phyloP scores from a whole-genome alignment of 2,797 vertebrate genomes.

The Telmatherina bonti region DNA sequence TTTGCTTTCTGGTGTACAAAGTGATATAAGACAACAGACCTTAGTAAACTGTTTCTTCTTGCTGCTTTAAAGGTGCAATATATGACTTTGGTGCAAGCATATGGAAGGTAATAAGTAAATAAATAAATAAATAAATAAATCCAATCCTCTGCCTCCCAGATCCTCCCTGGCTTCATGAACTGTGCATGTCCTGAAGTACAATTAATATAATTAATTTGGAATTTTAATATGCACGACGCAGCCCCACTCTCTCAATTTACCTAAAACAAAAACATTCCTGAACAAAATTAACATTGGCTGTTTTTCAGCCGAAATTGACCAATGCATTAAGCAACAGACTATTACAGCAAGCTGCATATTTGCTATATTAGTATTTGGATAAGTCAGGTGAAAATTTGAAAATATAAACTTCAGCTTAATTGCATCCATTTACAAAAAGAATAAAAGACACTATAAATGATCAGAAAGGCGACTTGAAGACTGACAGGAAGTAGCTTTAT shows the following conservation, averaged over 20 bases:
- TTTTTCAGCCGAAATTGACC: conserved; percentile 39
- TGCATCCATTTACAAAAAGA: too few relatives aligned
- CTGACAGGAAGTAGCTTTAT: too few relatives aligned
- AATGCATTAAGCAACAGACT: conserved; percentile 8
- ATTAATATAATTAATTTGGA: conserved; percentile 34
- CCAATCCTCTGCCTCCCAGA: neutral
- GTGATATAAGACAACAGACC: conserved; percentile 48
- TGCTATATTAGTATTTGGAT: neutral
- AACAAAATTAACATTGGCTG: conserved; percentile 32
- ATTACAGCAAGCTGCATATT: conserved; percentile 5
- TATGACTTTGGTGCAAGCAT: conserved; percentile 15
- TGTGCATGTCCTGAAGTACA: conserved; percentile 10
- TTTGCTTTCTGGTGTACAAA: conserved; percentile 59
- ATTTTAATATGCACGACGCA: conserved; percentile 24
- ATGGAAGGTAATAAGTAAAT: neutral
- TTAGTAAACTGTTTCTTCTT: conserved; percentile 28
- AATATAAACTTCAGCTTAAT: too few relatives aligned
- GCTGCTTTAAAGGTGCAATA: conserved; percentile 20
- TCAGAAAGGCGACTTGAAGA: too few relatives aligned
- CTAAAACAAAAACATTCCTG: conserved; percentile 43
- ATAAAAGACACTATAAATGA: too few relatives aligned
- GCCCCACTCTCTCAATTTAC: conserved; percentile 30
- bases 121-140: too few relatives aligned
- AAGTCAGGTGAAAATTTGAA: neutral
- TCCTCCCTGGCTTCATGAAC: conserved; percentile 1